A percentile compares a stretch with the other conserved stretches of the same genome.
Evolutionary conservation across 2,113 vertebrate species (phyloP).

Genomic region (Bostrychus sinensis): DNA sequence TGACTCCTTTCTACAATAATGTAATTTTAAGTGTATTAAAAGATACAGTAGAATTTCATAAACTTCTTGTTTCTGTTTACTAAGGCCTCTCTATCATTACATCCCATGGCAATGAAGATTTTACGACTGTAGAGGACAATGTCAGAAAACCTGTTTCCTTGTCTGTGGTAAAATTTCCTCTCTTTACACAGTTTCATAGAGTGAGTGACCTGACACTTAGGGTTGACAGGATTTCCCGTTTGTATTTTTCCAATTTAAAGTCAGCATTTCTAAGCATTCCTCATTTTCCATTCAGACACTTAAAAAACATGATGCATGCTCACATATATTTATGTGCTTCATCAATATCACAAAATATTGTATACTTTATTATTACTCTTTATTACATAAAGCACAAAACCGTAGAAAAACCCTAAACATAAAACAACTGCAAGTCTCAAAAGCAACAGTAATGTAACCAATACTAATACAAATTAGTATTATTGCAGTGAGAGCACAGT

Average conservation of each 20-base stretch:
- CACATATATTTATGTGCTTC: conserved; percentile 3
- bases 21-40: conserved; percentile 14
- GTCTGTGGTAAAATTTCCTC: conserved; percentile 47
- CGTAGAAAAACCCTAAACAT: conserved; percentile 77
- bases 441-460: conserved; percentile 76
- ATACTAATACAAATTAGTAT: conserved; percentile 79
- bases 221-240: conserved; percentile 69
- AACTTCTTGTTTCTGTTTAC: not conserved
- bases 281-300: conserved; percentile 44
- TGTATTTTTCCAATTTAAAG: conserved; percentile 54
- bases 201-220: conserved; percentile 47
- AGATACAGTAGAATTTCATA: not conserved
- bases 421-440: conserved; percentile 73
- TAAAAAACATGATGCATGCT: conserved; percentile 50
- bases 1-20: conserved; percentile 30
- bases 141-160: conserved; percentile 39
- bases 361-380: conserved; percentile 67
- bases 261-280: conserved; percentile 51
- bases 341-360: conserved; percentile 18
- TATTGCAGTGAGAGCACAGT: conserved; percentile 80
- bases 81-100: not conserved
- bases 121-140: not conserved
- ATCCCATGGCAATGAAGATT: too few relatives aligned
- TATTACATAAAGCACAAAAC: conserved; percentile 82
- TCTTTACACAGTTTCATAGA: conserved; percentile 22